Base-by-base conservation (phyloP, 2,797 vertebrate species). In the Myotis myotis region DNA sequence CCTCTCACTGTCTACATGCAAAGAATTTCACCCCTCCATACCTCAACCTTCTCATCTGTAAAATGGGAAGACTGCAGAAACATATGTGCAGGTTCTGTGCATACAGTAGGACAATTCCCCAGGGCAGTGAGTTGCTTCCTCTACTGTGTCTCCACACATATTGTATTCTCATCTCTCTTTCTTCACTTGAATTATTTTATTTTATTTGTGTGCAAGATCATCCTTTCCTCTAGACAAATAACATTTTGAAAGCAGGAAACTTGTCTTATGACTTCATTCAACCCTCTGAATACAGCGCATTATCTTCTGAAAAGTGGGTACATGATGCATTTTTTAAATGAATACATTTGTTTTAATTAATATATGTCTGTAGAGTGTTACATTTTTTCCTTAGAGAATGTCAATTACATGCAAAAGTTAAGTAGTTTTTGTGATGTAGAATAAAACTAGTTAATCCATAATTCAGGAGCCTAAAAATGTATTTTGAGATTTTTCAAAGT, bases 401-500 rank as follows among this genome's bases (percentile, higher is more conserved):
- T 16, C 12, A 16, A 23, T 51, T 36, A 55, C 7, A 33, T 85
- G 16, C 38, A 49, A 92, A 76, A 68, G 28, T 75, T 66, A 66
- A 0, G 28, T 38, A n/a, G 22, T 44, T 86, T 89, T 62, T 53
- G 53, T 85, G 41, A 51, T 76, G 9, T n/a, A 25, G 23, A 89
- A 53, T 78, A 41, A 47, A 95, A 82, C 22, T 8, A 17, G 47
- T 66, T n/a, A 51, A 68, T 38, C 28, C 23, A 28, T 51, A 71
- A 87, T 57, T 47, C 22, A 89, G n/a, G 5, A 49, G 25, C 6
- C n/a, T 44, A 76, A 91, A 91, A 22, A 19, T 23, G 68, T 78
- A 78, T 66, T 80, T 78, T 76, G 81, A 89, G 51, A 57, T 64
- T 60, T 13, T 16, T 1, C 11, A 49, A 84, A 93, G 87, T 76